Evolutionary conservation across 2,797 vertebrate genomes (phyloP).

Genomic region (Thalassophryne amazonica): DNA sequence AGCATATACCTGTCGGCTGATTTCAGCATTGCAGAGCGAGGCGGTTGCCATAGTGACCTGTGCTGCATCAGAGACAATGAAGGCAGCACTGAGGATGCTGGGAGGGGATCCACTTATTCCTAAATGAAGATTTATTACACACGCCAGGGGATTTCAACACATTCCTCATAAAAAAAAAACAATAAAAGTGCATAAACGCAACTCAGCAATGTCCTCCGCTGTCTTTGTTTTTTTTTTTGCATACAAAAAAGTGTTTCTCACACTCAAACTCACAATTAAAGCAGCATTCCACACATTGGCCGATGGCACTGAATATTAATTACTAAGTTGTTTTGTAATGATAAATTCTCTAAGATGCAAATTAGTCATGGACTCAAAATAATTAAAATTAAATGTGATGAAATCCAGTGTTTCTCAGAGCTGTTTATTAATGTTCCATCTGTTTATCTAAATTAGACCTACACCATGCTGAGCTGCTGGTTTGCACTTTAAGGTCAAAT

Average conservation of each 20-base stretch:
- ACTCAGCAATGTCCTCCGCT: background rate
- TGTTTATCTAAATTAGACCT: background rate
- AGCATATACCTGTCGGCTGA: constrained; percentile 38
- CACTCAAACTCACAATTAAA: background rate
- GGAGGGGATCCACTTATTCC: constrained; percentile 22
- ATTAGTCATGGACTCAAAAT: background rate
- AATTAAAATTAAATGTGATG: background rate
- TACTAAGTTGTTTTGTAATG: background rate
- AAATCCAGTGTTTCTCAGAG: background rate
- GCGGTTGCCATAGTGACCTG: constrained; percentile 4
- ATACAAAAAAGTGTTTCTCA: constrained; percentile 17
- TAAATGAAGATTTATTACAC: constrained; percentile 40
- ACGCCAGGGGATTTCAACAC: constrained; percentile 9
- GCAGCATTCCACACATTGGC: constrained; percentile 1
- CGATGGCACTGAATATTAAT: constrained; percentile 3
- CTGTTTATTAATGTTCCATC: background rate
- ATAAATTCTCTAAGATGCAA: background rate
- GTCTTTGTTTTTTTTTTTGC: constrained; percentile 19
- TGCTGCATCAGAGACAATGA: constrained; percentile 5
- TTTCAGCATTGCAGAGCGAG: background rate
- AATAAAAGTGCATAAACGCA: constrained; percentile 15
- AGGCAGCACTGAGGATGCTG: constrained; percentile 10
- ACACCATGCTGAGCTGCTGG: no score
- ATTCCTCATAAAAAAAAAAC: constrained; percentile 21
- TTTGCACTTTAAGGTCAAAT: no score